These are phyloP conservation scores for Diachasma alloeum DNA, from an alignment of 1,140 invertebrate species.

Conservation along the genomic window DNA sequence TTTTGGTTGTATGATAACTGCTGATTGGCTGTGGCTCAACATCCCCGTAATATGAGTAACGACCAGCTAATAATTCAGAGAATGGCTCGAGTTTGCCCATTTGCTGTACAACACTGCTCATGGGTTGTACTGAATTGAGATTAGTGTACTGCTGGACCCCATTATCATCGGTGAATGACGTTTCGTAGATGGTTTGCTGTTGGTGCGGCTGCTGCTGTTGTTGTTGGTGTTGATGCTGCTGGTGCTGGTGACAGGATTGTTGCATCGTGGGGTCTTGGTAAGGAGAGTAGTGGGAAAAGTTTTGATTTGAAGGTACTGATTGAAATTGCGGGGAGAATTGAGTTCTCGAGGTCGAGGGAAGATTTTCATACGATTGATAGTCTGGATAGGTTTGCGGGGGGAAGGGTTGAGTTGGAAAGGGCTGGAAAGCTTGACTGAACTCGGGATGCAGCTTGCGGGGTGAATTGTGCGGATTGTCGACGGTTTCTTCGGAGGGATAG, in stretches of 20 bases:
- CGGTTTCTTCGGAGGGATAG: slow-evolving; percentile 69
- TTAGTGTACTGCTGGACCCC: slow-evolving; percentile 59
- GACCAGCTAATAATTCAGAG: slow-evolving; percentile 71
- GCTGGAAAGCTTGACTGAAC: slow-evolving; percentile 56
- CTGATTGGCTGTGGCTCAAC: slow-evolving; percentile 48
- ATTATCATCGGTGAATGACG: slow-evolving; percentile 49
- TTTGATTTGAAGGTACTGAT: slow-evolving; percentile 31
- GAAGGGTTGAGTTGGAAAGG: slow-evolving; percentile 43
- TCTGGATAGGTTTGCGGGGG: slow-evolving; percentile 45
- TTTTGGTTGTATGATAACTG: slow-evolving; percentile 38
- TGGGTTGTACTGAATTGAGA: slow-evolving; percentile 61
- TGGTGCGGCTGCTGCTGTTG: slow-evolving; percentile 23
- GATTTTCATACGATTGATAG: slow-evolving; percentile 47
- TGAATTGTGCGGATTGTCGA: slow-evolving; percentile 56
- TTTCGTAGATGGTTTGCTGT: slow-evolving; percentile 48
- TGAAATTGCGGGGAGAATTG: slow-evolving; percentile 56
- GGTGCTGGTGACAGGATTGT: slow-evolving; percentile 35
- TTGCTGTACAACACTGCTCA: slow-evolving; percentile 64
- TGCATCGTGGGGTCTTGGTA: slow-evolving; percentile 42
- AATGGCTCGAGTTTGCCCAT: slow-evolving; percentile 74
- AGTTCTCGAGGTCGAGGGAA: slow-evolving; percentile 53
- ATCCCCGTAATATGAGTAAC: slow-evolving; percentile 67
- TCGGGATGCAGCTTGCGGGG: slow-evolving; percentile 55
- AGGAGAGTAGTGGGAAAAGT: slow-evolving; percentile 54
- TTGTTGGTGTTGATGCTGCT: slow-evolving; percentile 30